Percentiles rank a stretch among this genome's conserved stretches.
These are phyloP conservation scores for Arizona elegans DNA, from an alignment of 2,113 vertebrate species.

Conservation along the genomic window DNA sequence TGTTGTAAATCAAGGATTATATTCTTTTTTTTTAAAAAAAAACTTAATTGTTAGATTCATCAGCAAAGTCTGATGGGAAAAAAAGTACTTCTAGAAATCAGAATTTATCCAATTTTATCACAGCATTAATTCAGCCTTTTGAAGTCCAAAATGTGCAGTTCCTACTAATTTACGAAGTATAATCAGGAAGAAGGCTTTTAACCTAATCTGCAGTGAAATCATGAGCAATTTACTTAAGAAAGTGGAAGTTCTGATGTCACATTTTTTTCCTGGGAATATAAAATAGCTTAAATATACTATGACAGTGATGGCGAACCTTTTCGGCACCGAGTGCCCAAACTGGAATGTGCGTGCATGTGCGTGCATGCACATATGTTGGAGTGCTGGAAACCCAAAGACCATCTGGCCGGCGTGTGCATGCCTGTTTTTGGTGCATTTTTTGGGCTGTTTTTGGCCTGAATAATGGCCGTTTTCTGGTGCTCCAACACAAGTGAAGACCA, in stretches of 20 bases:
- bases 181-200: not conserved
- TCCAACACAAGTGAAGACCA: too few species aligned
- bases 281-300: not conserved
- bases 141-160: not conserved
- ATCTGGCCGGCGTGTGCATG: too few species aligned
- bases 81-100: not conserved
- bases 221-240: not conserved
- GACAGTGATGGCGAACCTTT: too few species aligned
- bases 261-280: not conserved
- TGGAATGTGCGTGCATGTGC: too few species aligned
- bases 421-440: too few species aligned
- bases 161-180: not conserved
- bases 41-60: not conserved
- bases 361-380: too few species aligned
- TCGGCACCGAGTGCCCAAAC: too few species aligned
- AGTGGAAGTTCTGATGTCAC: not conserved
- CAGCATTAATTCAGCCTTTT: not conserved
- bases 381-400: too few species aligned
- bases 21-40: not conserved
- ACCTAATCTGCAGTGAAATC: not conserved
- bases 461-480: too few species aligned
- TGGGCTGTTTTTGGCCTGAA: too few species aligned
- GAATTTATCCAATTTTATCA: not conserved
- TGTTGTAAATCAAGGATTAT: not conserved
- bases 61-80: not conserved